These are phyloP conservation scores for Thalassophryne amazonica DNA, from an alignment of 2,797 vertebrate species.

Conservation along the genomic window DNA sequence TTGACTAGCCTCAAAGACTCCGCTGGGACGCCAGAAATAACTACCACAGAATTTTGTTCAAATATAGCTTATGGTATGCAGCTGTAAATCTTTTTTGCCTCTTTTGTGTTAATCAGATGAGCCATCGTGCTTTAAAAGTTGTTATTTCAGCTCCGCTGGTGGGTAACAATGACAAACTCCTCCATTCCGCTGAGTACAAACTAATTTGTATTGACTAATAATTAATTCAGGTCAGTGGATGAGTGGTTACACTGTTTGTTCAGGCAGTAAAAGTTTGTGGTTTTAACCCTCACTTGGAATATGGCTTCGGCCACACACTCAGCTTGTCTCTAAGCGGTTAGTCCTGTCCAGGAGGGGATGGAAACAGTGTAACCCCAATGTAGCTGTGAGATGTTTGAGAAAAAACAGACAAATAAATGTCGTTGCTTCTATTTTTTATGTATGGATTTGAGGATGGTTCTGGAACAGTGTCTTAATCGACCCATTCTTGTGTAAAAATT, in stretches of 20 bases:
- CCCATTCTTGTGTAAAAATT: too few species aligned
- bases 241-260: conserved; percentile 41
- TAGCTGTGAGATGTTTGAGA: conserved; percentile 24
- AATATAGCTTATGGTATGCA: conserved; percentile 33
- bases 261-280: conserved; percentile 22
- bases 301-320: conserved; percentile 6
- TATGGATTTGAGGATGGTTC: too few species aligned
- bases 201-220: conserved; percentile 52
- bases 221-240: conserved; percentile 33
- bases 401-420: conserved; percentile 6
- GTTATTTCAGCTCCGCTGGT: conserved; percentile 32
- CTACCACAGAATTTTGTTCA: conserved; percentile 29
- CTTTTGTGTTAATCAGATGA: conserved; percentile 39
- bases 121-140: conserved; percentile 35
- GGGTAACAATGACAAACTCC: conserved; percentile 48
- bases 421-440: too few species aligned
- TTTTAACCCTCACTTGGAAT: conserved; percentile 15
- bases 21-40: conserved; percentile 48
- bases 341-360: conserved; percentile 35
- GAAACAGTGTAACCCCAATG: conserved; percentile 11
- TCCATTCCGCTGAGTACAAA: conserved; percentile 23
- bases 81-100: conserved; percentile 22
- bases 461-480: too few species aligned
- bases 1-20: conserved; percentile 44
- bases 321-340: conserved; percentile 29